A percentile compares a stretch with the other conserved stretches of the same genome.
These are phyloP conservation scores for Streptopelia turtur DNA, from an alignment of 2,797 vertebrate species.

Conservation along the genomic window DNA sequence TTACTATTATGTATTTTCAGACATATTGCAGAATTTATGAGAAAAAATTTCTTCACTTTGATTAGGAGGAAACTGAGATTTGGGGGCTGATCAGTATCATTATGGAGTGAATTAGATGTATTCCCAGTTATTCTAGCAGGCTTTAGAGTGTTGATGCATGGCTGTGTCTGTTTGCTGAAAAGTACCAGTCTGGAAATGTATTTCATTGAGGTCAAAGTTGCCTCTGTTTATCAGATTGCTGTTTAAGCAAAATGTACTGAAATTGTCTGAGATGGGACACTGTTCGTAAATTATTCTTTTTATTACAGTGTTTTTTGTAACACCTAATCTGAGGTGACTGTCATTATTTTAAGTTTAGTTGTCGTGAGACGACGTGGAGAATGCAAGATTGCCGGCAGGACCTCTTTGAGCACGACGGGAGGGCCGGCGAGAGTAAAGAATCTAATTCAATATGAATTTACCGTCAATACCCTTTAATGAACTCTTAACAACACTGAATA, in stretches of 20 bases:
- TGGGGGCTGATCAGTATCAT: not conserved
- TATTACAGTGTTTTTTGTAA: not conserved
- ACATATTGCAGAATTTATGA: not conserved
- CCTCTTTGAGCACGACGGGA: too few species aligned
- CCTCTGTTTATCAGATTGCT: not conserved
- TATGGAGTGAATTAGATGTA: not conserved
- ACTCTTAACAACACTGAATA: too few species aligned
- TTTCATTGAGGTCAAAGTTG: not conserved
- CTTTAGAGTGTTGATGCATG: not conserved
- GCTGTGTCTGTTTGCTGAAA: not conserved
- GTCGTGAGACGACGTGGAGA: too few species aligned
- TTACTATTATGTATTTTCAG: not conserved
- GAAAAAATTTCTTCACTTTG: not conserved
- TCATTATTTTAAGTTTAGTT: slow-evolving; percentile 17
- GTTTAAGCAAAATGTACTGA: not conserved
- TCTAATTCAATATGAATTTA: too few species aligned
- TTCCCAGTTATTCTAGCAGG: not conserved
- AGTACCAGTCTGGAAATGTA: not conserved
- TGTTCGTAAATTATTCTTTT: not conserved
- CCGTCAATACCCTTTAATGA: too few species aligned
- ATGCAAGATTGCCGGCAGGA: too few species aligned
- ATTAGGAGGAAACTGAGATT: not conserved
- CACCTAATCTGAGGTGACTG: not conserved
- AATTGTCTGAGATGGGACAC: not conserved
- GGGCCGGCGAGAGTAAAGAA: too few species aligned